A percentile compares a stretch with the other conserved stretches of the same genome.
Evolutionary conservation across 2,797 vertebrate genomes (phyloP).

Genomic region (Tragopan temminckii): DNA sequence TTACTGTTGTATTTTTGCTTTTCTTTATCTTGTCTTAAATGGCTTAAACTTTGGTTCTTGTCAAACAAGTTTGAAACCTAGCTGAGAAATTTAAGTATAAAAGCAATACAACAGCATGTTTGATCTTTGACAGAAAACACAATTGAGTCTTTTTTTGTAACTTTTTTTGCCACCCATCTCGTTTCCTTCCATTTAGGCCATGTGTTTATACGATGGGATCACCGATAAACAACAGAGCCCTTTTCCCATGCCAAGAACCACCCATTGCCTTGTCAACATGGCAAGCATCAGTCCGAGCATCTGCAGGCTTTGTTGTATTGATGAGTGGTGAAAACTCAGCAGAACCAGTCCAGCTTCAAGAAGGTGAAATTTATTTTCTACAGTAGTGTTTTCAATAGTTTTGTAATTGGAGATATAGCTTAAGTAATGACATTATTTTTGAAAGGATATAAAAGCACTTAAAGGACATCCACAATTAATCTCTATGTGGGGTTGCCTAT

Average conservation of each 20-base stretch:
- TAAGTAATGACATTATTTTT: background rate
- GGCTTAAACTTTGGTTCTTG: background rate
- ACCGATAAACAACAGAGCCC: conserved; percentile 98
- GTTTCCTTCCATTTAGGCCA: conserved; percentile 85
- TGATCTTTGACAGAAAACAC: conserved; percentile 8
- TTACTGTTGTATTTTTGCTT: background rate
- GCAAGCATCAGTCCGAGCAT: conserved; percentile 90
- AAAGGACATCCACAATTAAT: background rate
- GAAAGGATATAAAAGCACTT: background rate
- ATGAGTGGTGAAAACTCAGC: conserved; percentile 95
- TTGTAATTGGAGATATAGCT: background rate
- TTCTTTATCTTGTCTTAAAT: background rate
- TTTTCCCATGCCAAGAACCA: conserved; percentile 98
- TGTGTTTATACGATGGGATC: conserved; percentile 97
- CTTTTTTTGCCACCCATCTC: background rate
- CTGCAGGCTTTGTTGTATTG: conserved; percentile 90
- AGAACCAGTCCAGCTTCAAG: conserved; percentile 70
- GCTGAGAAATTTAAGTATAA: background rate
- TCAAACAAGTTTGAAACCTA: background rate
- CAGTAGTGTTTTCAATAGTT: background rate
- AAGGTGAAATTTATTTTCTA: conserved; percentile 77
- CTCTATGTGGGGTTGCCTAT: background rate
- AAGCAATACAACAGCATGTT: background rate
- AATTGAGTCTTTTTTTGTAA: conserved; percentile 42
- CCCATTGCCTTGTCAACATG: conserved; percentile 98